Evolutionary conservation across 2,888 invertebrate species (phyloP).

Genomic region (Ophioninae sp.): DNA sequence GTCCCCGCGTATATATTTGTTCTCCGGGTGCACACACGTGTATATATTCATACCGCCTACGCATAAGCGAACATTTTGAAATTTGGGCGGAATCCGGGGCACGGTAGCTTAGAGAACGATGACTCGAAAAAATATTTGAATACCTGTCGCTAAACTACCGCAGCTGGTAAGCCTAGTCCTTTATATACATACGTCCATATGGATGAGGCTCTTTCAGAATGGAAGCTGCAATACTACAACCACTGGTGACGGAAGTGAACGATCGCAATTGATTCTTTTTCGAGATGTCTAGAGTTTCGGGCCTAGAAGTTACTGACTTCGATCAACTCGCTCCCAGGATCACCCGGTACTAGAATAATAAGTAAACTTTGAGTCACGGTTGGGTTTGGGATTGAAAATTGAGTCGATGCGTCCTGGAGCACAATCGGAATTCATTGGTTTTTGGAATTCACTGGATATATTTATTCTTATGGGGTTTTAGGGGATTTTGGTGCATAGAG

Average conservation of each 20-base stretch:
- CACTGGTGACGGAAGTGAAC: not conserved
- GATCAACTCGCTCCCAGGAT: not conserved
- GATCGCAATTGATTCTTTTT: not conserved
- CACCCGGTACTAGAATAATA: not conserved
- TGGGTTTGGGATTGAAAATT: not conserved
- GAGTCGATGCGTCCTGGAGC: not conserved
- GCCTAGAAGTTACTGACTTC: not conserved
- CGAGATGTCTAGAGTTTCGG: not conserved
- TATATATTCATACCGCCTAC: not conserved
- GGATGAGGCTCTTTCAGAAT: not conserved
- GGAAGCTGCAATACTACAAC: not conserved
- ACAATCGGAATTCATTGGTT: too few relatives aligned
- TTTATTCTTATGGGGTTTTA: too few relatives aligned
- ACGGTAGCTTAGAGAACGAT: conserved; percentile 48
- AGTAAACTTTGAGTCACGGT: not conserved
- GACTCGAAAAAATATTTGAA: conserved; percentile 56
- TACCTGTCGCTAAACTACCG: conserved; percentile 32
- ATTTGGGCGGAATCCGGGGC: conserved; percentile 30
- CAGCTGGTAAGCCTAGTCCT: not conserved
- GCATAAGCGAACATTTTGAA: conserved; percentile 4
- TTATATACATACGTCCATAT: conserved; percentile 25
- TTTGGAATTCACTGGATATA: too few relatives aligned
- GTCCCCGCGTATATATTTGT: conserved; percentile 46
- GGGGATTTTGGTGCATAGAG: too few relatives aligned
- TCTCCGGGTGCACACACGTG: conserved; percentile 30